These are phyloP conservation scores for Oceanodroma leucorhoa DNA, from an alignment of 2,797 vertebrate genomes.

Conservation along the genomic window DNA sequence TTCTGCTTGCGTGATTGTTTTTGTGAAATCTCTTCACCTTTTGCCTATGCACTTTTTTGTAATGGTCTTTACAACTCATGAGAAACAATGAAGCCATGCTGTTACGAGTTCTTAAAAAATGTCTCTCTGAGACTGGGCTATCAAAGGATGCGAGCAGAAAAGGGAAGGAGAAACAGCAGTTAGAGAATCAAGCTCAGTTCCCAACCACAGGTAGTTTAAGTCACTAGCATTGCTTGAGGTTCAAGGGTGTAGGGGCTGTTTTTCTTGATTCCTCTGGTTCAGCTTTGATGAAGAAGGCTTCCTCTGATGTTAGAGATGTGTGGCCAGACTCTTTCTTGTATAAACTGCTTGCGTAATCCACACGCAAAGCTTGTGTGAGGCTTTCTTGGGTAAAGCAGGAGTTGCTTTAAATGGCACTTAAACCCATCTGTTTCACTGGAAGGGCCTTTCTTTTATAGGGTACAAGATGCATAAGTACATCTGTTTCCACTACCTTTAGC, in stretches of 20 bases:
- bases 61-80: background rate
- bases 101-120: background rate
- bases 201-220: background rate
- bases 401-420: conserved; percentile 55
- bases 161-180: background rate
- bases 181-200: background rate
- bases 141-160: background rate
- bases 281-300: background rate
- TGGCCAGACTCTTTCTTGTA: background rate
- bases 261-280: background rate
- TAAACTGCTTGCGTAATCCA: conserved; percentile 46
- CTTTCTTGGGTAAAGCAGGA: conserved; percentile 33
- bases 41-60: background rate
- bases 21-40: background rate
- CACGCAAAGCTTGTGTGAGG: conserved; percentile 28
- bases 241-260: background rate
- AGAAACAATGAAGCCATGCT: background rate
- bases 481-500: background rate
- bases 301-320: background rate
- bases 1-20: background rate
- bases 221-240: background rate
- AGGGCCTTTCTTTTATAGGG: conserved; percentile 23
- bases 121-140: background rate
- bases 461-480: conserved; percentile 5
- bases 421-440: conserved; percentile 48